Base-by-base conservation (phyloP, 2,797 vertebrate genomes). In the Silurus lanzhouensis region DNA sequence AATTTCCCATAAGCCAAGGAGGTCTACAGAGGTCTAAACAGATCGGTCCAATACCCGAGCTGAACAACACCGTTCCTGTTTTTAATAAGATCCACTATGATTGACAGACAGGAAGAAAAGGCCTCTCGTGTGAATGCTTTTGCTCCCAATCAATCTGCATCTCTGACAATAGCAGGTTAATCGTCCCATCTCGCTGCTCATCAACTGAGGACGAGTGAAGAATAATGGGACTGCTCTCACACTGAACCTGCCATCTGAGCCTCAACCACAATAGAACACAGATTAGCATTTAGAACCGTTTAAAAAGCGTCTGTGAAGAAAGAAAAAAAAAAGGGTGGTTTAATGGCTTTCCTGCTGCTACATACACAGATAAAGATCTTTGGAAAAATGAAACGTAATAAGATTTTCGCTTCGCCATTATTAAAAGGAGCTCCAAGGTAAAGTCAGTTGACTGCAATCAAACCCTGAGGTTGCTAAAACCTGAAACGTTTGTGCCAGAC, bases 201-300 rank as follows among this genome's bases (percentile, higher is more conserved):
- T 72, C 81, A 79, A 55, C 63, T 38, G 60, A 67, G 66, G n/a
- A 67, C 70, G 27, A 82, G 83, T 67, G 57, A 85, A 83, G 81
- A 85, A 83, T 83, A 66, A 86, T 81, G 83, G 84, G 20, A 70
- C 80, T 71, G 44, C 83, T 74, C 66, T 38, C 10, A 76, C 60
- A 20, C 68, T 80, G 38, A 80, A 83, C 46, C 72, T 71, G 83
- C 81, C 89, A 86, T 83, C 87, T 87, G 86, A 88, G 86, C 82
- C 81, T 83, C 27, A 81, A 84, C 78, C 70, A 81, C 77, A 74
- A 57, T 25, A 38, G 14, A 60, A 68, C 15, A 60, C 2, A 75
- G 38, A 84, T 87, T 86, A 89, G 68, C 88, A 89, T 89, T 75
- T 74, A 85, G 66, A 87, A 83, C 68, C 3, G 77, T 82, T 72